Evolutionary conservation across 2,888 invertebrate species (phyloP).

Genomic region (Argyresthia albistria): DNA sequence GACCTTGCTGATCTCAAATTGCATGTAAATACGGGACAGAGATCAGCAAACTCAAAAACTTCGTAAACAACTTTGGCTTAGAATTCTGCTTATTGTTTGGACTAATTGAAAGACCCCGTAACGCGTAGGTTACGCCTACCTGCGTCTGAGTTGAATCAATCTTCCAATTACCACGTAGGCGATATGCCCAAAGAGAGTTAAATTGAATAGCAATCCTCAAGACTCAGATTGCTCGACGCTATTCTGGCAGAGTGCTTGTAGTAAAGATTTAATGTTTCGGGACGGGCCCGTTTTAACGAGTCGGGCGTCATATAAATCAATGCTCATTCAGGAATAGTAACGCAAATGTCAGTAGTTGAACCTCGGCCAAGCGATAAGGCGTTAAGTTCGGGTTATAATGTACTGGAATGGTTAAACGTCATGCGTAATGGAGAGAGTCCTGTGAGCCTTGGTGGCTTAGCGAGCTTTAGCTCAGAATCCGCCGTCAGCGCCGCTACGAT

Average conservation of each 20-base stretch:
- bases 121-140: neutral
- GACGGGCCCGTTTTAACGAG: slow-evolving; percentile 11
- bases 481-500: neutral
- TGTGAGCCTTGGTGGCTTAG: neutral
- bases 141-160: neutral
- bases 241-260: no score
- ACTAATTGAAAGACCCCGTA: neutral
- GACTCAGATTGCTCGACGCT: no score
- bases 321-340: slow-evolving; percentile 37
- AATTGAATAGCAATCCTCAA: no score
- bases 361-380: slow-evolving; percentile 42
- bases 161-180: no score
- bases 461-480: no score
- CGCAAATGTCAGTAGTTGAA: slow-evolving; percentile 24
- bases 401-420: neutral
- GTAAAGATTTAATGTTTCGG: no score
- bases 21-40: neutral
- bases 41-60: neutral
- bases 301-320: slow-evolving; percentile 31
- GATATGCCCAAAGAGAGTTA: no score
- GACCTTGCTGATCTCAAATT: neutral
- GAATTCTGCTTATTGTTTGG: slow-evolving; percentile 2
- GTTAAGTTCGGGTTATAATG: slow-evolving; percentile 19
- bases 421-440: slow-evolving; percentile 1
- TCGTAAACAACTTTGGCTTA: neutral